These are phyloP conservation scores for Cataglyphis cursor DNA, from an alignment of 2,888 invertebrate species.

Conservation along the genomic window DNA sequence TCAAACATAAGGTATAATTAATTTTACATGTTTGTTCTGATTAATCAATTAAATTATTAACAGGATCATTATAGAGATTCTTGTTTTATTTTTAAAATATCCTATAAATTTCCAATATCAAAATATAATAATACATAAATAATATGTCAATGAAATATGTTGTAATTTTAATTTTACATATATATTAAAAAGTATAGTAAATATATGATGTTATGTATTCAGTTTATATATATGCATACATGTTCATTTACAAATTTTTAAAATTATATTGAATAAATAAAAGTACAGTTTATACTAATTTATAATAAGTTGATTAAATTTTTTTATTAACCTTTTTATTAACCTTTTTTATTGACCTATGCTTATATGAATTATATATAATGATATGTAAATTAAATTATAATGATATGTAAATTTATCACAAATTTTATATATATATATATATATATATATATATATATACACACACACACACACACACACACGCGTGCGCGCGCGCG, in stretches of 20 bases:
- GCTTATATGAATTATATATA: not conserved
- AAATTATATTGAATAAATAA: too few species aligned
- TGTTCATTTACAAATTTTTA: too few species aligned
- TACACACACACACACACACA: too few species aligned
- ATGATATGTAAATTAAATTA: not conserved
- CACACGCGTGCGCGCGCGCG: too few species aligned
- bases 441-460: too few species aligned
- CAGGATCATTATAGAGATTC: not conserved
- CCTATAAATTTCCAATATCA: not conserved
- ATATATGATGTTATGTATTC: not conserved
- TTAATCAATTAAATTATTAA: not conserved
- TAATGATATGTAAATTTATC: not conserved
- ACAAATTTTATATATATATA: too few species aligned
- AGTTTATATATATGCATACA: not conserved
- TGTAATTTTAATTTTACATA: not conserved
- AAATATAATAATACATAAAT: not conserved
- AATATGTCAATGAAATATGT: not conserved
- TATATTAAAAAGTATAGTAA: not conserved
- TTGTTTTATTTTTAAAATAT: constrained; percentile 9
- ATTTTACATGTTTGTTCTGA: not conserved
- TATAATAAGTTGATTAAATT: too few species aligned
- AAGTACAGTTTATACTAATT: too few species aligned
- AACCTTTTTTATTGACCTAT: not conserved
- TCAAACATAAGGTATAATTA: not conserved
- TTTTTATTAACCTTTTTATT: too few species aligned